Conservation (phyloP, 2,113 vertebrate genomes). For the Ceratotherium simum region DNA sequence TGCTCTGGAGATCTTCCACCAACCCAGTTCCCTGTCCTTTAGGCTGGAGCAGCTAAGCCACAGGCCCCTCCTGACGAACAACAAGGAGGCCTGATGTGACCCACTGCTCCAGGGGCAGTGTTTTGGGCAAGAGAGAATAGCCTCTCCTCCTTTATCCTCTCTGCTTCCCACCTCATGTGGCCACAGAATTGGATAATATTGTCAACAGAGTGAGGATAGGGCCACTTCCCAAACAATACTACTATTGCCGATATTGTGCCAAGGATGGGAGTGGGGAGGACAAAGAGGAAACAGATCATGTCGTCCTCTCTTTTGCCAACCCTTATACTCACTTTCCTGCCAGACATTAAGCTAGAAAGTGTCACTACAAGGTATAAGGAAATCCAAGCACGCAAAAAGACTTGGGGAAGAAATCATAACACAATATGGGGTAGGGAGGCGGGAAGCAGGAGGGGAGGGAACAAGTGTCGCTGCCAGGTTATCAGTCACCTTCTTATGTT, state of each 20-base stretch:
- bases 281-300: background rate
- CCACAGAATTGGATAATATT: background rate
- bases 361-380: background rate
- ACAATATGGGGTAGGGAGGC: accelerated
- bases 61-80: background rate
- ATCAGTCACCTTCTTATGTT: conserved; percentile 30
- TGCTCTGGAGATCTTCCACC: background rate
- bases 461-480: background rate
- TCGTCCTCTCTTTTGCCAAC: background rate
- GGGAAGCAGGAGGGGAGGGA: background rate
- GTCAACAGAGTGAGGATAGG: background rate
- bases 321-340: background rate
- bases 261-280: background rate
- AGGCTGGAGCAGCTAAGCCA: background rate
- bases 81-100: background rate
- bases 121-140: background rate
- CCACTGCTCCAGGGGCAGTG: too few species aligned
- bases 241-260: background rate
- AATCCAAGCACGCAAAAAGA: background rate
- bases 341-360: background rate
- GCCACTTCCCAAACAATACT: background rate
- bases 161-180: background rate
- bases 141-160: background rate
- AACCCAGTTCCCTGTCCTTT: background rate
- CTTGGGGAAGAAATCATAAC: background rate